Evolutionary conservation across 2,888 invertebrate species (phyloP), one percentile per base, ranked within the genome.

Genomic region (Allolobophora icterica): DNA sequence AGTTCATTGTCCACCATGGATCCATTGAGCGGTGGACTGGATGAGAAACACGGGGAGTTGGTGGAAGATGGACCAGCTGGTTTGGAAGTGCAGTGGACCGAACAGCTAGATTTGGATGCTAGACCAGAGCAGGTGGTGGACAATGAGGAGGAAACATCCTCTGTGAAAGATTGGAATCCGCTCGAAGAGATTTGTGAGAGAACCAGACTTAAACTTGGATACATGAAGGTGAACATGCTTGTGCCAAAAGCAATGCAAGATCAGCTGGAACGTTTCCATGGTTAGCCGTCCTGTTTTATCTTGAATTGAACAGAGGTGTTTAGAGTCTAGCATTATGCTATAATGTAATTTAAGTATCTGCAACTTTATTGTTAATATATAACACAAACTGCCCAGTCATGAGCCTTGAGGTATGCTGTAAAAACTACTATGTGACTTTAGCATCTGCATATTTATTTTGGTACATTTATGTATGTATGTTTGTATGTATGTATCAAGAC

Each of bases 81-180:
- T 24, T 24, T 52, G 52, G 24, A 24, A 21, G 1, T 52, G 52
- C 52, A 52, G 6, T 71, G 71, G 71, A 0, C 13, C 71, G n/a
- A n/a, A 71, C 71, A n/a, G 71, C 71, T n/a, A n/a, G 71, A 71
- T 5, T 30, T 71, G n/a, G 71, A 71, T 71, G 71, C 71, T n/a
- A 71, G 71, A n/a, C 71, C 71, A n/a, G 71, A 71, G 71, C 71
- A 71, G 71, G 71, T 71, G 71, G 71, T 71, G 71, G 71, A 71
- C 17, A 71, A 71, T n/a, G 71, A 71, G 71, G 71, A 71, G 71
- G 71, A 71, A 71, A 1, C 21, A 24, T 71, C 71, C 30, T 71
- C 30, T 13, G n/a, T 4, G 17, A 71, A 71, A n/a, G 71, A 71
- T 71, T 71, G 71, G 71, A 71, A 71, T n/a, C 71, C 71, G 13